phyloP scores from a whole-genome alignment of 2,113 vertebrate species.

The Hemicordylus capensis region DNA sequence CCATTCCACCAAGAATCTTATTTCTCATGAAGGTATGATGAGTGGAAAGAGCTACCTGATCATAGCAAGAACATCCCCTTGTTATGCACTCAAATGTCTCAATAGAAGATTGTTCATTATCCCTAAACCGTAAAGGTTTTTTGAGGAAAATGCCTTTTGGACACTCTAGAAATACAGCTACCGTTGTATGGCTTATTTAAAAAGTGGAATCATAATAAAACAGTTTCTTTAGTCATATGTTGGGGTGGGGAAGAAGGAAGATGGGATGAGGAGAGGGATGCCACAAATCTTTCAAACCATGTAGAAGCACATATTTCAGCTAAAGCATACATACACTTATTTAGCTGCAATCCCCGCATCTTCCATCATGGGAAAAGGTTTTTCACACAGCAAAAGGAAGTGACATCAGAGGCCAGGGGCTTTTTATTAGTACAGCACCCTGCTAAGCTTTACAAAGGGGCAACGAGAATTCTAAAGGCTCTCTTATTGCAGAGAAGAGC shows the following conservation, averaged over 20 bases:
- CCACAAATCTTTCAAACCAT: not conserved
- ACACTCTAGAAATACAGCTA: not conserved
- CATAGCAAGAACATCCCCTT: not conserved
- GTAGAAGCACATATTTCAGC: not conserved
- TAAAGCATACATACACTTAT: not conserved
- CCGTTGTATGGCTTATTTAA: not conserved
- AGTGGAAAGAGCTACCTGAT: not conserved
- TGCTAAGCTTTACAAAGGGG: slow-evolving; percentile 67
- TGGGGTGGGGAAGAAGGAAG: no score
- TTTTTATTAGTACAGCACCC: slow-evolving; percentile 67
- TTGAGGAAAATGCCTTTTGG: not conserved
- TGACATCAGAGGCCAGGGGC: slow-evolving; percentile 35
- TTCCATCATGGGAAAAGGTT: slow-evolving; percentile 55
- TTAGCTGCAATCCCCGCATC: not conserved
- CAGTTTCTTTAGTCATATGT: not conserved
- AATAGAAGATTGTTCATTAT: not conserved
- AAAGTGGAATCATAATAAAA: not conserved
- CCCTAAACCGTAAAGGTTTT: not conserved
- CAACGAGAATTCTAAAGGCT: slow-evolving; percentile 58
- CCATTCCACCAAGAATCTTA: not conserved
- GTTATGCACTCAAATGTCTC: not conserved
- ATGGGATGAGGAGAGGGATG: not conserved
- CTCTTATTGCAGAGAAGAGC: slow-evolving; percentile 51
- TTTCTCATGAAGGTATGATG: not conserved
- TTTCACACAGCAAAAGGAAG: slow-evolving; percentile 37